phyloP scores from a whole-genome alignment of 2,797 vertebrate species.

The Takifugu rubripes region DNA sequence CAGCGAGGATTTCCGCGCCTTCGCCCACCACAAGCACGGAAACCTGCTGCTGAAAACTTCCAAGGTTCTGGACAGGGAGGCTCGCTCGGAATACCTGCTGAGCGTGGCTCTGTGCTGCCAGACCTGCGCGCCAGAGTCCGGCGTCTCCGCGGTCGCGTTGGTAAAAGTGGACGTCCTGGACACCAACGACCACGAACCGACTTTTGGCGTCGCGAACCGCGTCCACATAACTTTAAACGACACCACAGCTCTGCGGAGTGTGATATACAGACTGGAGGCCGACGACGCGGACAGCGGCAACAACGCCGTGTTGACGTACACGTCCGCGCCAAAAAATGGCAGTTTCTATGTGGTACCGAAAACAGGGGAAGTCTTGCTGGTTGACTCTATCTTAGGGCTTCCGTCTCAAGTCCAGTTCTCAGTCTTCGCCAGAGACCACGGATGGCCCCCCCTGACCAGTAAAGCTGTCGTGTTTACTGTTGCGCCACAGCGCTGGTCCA shows the following conservation, averaged over 20 bases:
- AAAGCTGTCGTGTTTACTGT: conserved; percentile 73
- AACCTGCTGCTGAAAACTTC: conserved; percentile 80
- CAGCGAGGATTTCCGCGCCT: conserved; percentile 78
- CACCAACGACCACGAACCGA: conserved; percentile 84
- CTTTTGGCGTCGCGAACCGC: conserved; percentile 64
- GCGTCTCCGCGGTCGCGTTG: conserved; percentile 66
- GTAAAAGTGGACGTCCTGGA: conserved; percentile 84
- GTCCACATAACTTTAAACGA: conserved; percentile 79
- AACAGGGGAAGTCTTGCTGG: conserved; percentile 84
- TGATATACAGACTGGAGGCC: conserved; percentile 77
- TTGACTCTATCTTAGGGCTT: conserved; percentile 82
- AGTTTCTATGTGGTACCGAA: conserved; percentile 88
- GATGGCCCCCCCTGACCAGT: conserved; percentile 80
- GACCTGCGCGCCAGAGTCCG: conserved; percentile 58
- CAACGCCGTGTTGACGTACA: conserved; percentile 84
- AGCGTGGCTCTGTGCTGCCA: conserved; percentile 77
- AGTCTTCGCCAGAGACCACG: conserved; percentile 82
- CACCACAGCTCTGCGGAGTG: conserved; percentile 79
- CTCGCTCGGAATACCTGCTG: conserved; percentile 75
- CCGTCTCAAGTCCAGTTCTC: conserved; percentile 70
- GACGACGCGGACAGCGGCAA: conserved; percentile 81
- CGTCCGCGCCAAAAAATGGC: conserved; percentile 75
- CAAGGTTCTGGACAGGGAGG: conserved; percentile 79
- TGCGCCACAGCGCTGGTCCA: conserved; percentile 68
- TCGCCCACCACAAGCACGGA: conserved; percentile 79